Evolutionary conservation across 2,797 vertebrate species (phyloP), one percentile per base, ranked within the genome.

Genomic region (Rhodeus uyekii): DNA sequence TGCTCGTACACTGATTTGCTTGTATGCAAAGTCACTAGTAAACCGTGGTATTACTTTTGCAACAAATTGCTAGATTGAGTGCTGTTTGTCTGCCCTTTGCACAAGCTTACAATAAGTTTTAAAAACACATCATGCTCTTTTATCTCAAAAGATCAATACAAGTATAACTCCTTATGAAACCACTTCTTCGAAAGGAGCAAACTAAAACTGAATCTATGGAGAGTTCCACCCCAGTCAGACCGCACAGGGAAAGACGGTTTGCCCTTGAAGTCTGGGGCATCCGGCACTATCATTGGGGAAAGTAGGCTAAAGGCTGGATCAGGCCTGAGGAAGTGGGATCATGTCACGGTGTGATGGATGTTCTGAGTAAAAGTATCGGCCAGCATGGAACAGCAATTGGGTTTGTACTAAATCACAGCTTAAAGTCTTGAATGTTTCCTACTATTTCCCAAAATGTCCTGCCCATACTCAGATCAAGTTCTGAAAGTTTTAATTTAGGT

Each of bases 291-390:
- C 55, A 58, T 42, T 63, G 58, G 63, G 42, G 74, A 65, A 83
- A 77, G 60, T 60, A 78, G 84, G 85, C 34, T 55, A 82, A 80
- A 81, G 68, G 77, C 85, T 82, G 84, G 73, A 84, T 85, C 53
- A 72, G 78, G 72, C 48, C 8, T 71, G 77, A n/a, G 27, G 34
- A 75, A 86, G 84, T 85, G 64, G 77, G 79, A 80, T 83, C 61
- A 68, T 53, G 87, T 80, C 84, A 80, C 36, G 60, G 73, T 82
- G 80, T 86, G 86, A 86, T 81, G 67, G 78, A 87, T 87, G 87
- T 67, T 78, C 73, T 77, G 61, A 48, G 79, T 86, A 60, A 88
- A 76, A 44, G 82, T 78, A 85, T 82, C 74, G 63, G 72, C 29
- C 55, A 24, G 75, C 42, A n/a, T 29, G 34, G 36, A 63, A 58